Percentiles rank a stretch among this genome's conserved stretches.
Conservation (phyloP, 2,113 vertebrate species). For the Cichladusa arquata region DNA sequence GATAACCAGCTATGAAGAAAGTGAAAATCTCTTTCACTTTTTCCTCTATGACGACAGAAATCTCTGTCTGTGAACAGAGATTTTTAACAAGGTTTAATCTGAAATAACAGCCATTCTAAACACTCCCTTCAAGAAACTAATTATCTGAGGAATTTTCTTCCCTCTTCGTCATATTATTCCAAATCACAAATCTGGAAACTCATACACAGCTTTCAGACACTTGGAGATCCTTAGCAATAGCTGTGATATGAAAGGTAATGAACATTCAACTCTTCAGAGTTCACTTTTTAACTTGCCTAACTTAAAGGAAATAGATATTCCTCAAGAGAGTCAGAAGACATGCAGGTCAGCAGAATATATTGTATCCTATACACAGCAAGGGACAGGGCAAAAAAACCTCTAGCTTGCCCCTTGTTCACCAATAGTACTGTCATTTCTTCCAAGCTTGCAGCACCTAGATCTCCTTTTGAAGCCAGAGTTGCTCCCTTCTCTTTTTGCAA, state of each 20-base stretch:
- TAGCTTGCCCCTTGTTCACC: neutral
- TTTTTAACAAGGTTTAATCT: neutral
- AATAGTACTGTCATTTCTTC: neutral
- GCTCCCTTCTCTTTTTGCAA: neutral
- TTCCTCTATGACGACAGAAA: too few relatives aligned
- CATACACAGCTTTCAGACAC: neutral
- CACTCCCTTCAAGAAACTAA: neutral
- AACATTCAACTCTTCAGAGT: neutral
- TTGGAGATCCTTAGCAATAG: neutral
- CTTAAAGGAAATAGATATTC: neutral
- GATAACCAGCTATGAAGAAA: neutral
- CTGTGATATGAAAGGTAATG: neutral
- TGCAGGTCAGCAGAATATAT: fast-evolving
- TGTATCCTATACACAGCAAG: neutral
- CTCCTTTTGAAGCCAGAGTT: neutral
- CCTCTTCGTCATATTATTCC: neutral
- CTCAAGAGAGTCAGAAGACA: neutral
- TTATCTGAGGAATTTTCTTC: neutral
- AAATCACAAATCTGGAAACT: neutral
- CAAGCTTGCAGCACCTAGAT: neutral
- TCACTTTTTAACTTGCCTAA: neutral
- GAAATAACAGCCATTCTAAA: neutral
- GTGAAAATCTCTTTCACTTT: neutral
- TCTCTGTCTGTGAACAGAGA: neutral
- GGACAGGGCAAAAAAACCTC: neutral